Base-by-base conservation (phyloP, 2,797 vertebrate genomes). In the Spheniscus humboldti region DNA sequence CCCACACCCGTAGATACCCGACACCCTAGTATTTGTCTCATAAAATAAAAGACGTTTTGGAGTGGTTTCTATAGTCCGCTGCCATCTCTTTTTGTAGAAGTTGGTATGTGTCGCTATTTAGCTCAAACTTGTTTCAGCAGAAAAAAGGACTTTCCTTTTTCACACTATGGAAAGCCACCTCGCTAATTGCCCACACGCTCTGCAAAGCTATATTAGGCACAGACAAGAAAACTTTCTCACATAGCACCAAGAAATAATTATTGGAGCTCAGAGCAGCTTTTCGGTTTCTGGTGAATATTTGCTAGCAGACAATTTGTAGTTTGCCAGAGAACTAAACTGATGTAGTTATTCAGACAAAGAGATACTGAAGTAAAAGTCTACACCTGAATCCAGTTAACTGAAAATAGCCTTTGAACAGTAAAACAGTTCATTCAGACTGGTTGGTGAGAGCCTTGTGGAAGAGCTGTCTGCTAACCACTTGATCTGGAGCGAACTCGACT, bases 111-210 rank as follows among this genome's bases (percentile, higher is more conserved):
- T 83, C 60, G 72, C 78, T 96, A 45, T 94, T 93, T 80, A 94
- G 83, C 89, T 85, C 76, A 96, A 96, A 94, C 60, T 71, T 92
- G 77, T 27, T 91, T 82, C 86, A 86, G 81, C 52, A 82, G 78
- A 86, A 83, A 86, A 68, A 93, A 41, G 76, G 86, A 82, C 60
- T 91, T 97, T 96, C 94, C 80, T 92, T 94, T 87, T 92, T 80
- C 78, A 66, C 66, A 17, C 33, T 25, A 9, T 84, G 73, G 52
- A 71, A 92, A 95, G 55, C 78, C 77, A 92, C 78, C 62, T 92
- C 57, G 25, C 53, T 91, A 64, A 74, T 81, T 95, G 88, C 83
- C 85, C 73, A 96, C 75, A 92, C 48, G 23, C 64, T 82, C 22
- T 67, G 31, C 66, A 81, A 88, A 84, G 75, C 68, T 94, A 67